These are phyloP conservation scores for Pluvianellus socialis DNA, from an alignment of 2,113 vertebrate species.

Conservation along the genomic window DNA sequence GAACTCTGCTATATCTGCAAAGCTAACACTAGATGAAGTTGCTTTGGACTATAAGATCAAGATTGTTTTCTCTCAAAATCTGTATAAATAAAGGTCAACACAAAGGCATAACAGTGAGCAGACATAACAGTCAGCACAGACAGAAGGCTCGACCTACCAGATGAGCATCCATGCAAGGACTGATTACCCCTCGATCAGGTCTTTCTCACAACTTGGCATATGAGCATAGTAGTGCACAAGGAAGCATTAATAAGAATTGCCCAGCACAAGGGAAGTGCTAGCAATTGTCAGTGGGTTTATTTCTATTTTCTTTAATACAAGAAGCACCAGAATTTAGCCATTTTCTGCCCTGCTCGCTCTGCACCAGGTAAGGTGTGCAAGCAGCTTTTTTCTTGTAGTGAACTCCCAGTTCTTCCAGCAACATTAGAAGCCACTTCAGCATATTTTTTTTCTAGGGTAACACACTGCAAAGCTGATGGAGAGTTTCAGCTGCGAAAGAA, in stretches of 20 bases:
- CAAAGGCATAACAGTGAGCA: fast-evolving
- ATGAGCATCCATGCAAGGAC: background rate
- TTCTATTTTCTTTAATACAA: background rate
- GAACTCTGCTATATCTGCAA: background rate
- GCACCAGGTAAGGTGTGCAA: background rate
- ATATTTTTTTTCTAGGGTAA: background rate
- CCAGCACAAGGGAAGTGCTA: background rate
- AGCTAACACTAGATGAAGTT: background rate
- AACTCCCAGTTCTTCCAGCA: background rate
- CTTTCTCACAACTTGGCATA: background rate
- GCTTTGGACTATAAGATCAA: background rate
- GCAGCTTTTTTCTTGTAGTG: background rate
- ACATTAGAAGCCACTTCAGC: background rate
- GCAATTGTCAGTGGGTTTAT: background rate
- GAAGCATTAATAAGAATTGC: background rate
- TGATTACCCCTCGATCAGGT: background rate
- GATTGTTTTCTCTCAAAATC: background rate
- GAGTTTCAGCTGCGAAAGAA: background rate
- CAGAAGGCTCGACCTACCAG: background rate
- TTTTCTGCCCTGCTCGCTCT: background rate
- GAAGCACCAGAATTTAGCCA: background rate
- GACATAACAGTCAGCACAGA: background rate
- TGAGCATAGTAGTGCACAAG: background rate
- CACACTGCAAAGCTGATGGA: background rate
- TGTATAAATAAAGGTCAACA: background rate